Evolutionary conservation across 2,113 vertebrate genomes (phyloP).

Genomic region (Proterorhinus semilunaris): DNA sequence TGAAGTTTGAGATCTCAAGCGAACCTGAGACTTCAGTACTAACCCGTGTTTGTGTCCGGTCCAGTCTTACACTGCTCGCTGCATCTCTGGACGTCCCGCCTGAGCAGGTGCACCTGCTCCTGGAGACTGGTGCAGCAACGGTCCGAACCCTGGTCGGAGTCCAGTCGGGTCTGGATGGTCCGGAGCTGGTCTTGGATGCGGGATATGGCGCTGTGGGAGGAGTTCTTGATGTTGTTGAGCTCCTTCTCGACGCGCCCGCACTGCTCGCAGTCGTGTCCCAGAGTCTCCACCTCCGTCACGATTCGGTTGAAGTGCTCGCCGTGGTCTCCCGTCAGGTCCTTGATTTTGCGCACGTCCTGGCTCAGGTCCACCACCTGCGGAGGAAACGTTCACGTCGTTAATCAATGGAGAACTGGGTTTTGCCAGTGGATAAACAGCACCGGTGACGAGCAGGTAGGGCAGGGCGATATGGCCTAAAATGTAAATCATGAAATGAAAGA

Average conservation of each 20-base stretch:
- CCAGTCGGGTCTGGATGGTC: slow-evolving; percentile 50
- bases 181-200: slow-evolving; percentile 72
- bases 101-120: slow-evolving; percentile 74
- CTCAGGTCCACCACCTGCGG: slow-evolving; percentile 75
- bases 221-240: slow-evolving; percentile 73
- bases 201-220: slow-evolving; percentile 74
- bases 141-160: slow-evolving; percentile 41
- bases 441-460: no score
- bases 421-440: no score
- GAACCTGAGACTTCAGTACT: background rate
- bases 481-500: no score
- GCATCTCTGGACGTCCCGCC: slow-evolving; percentile 78
- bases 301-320: slow-evolving; percentile 75
- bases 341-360: slow-evolving; percentile 69
- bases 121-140: slow-evolving; percentile 79
- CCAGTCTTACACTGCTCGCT: slow-evolving; percentile 39
- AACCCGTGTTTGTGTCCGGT: slow-evolving; percentile 52
- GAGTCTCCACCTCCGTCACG: slow-evolving; percentile 64
- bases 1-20: no score
- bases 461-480: no score
- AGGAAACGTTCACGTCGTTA: background rate
- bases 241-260: slow-evolving; percentile 71
- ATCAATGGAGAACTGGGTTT: background rate
- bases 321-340: slow-evolving; percentile 65
- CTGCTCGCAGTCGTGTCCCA: slow-evolving; percentile 69